These are phyloP conservation scores for Cynocephalus volans DNA, from an alignment of 2,113 vertebrate species.

Conservation along the genomic window DNA sequence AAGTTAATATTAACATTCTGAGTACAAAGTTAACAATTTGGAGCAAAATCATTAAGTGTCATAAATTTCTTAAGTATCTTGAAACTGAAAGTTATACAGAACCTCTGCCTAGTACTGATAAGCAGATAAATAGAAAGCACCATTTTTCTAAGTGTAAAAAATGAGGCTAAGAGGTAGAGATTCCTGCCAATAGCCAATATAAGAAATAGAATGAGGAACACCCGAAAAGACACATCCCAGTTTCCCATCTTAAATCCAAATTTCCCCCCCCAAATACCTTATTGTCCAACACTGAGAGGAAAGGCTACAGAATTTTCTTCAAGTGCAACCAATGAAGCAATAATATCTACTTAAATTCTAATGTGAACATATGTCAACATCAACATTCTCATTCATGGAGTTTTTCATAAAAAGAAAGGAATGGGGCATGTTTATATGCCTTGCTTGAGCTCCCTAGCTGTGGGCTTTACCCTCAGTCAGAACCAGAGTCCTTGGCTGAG, in stretches of 20 bases:
- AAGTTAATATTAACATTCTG: not conserved
- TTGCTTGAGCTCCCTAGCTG: not conserved
- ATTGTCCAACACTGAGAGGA: not conserved
- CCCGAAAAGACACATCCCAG: not conserved
- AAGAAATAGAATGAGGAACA: not conserved
- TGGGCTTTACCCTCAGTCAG: not conserved
- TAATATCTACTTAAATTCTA: not conserved
- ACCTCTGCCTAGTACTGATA: not conserved
- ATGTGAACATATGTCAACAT: constrained; percentile 15
- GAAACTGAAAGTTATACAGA: constrained; percentile 46
- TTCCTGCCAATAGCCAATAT: not conserved
- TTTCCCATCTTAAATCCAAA: constrained; percentile 46
- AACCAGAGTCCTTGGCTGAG: not conserved
- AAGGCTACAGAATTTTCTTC: not conserved
- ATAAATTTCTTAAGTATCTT: constrained; percentile 52
- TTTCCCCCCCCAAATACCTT: not conserved
- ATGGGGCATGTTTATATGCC: not conserved
- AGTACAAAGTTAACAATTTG: constrained; percentile 63
- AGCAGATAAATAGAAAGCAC: constrained; percentile 42
- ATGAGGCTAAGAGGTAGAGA: not conserved
- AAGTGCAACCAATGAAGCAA: constrained; percentile 47
- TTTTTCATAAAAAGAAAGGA: not conserved
- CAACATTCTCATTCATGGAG: constrained; percentile 18
- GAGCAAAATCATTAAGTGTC: constrained; percentile 53
- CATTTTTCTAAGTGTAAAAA: constrained; percentile 35